A percentile compares a stretch with the other conserved stretches of the same genome.
phyloP scores from a whole-genome alignment of 2,888 invertebrate species.

The Xestia sexstrigata region DNA sequence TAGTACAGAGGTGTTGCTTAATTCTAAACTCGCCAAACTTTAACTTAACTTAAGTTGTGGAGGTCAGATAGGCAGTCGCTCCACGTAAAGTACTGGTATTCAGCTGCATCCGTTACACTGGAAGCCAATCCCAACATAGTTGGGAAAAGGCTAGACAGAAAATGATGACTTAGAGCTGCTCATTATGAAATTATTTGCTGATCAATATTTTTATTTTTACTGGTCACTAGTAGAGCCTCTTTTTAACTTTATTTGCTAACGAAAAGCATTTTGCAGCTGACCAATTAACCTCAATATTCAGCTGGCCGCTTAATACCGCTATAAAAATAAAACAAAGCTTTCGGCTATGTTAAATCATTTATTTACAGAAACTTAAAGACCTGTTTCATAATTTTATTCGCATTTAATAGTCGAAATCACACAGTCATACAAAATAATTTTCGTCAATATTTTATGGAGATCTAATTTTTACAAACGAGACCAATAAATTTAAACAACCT shows the following conservation, averaged over 20 bases:
- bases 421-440: background rate
- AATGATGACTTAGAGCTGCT: background rate
- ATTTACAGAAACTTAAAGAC: conserved; percentile 11
- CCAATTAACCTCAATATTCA: background rate
- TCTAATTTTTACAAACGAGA: background rate
- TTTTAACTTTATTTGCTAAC: background rate
- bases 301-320: background rate
- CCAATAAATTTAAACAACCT: conserved; percentile 5
- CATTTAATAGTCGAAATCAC: background rate
- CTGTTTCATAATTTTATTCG: background rate
- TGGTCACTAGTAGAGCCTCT: background rate
- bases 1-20: no score
- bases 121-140: no score
- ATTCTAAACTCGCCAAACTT: no score
- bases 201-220: background rate
- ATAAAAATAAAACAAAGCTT: conserved; percentile 12
- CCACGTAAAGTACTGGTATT: no score
- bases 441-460: background rate
- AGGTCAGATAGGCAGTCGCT: no score
- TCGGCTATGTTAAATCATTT: background rate
- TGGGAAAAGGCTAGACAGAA: no score
- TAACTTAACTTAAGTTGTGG: no score
- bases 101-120: no score
- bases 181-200: background rate
- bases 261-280: background rate